phyloP scores from a whole-genome alignment of 2,797 vertebrate species.

The Micropoecilia bifurca region DNA sequence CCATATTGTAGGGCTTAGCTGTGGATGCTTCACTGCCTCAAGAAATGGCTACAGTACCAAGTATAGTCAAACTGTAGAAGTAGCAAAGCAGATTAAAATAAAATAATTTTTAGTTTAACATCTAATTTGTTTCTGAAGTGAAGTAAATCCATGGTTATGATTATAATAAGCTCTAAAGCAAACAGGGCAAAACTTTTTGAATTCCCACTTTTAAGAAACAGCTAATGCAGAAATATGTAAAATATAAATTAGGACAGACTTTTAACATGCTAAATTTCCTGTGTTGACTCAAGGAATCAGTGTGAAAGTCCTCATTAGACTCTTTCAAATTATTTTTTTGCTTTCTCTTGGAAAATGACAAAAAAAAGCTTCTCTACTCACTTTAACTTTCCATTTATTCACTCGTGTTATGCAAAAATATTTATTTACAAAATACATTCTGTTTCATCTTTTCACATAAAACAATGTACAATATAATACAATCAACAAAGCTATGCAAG shows the following conservation, averaged over 20 bases:
- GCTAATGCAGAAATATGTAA: not conserved
- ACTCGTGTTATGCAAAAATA: conserved; percentile 60
- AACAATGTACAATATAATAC: conserved; percentile 81
- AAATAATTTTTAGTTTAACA: too few species aligned
- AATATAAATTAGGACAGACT: not conserved
- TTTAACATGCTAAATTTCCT: not conserved
- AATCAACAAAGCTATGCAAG: conserved; percentile 56
- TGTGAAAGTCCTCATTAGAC: not conserved
- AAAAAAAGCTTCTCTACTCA: not conserved
- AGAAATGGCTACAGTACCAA: not conserved
- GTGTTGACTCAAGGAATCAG: not conserved
- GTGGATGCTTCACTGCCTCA: not conserved
- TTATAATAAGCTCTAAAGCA: not conserved
- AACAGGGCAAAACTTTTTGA: not conserved
- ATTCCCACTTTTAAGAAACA: not conserved
- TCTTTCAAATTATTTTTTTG: not conserved
- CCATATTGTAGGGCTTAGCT: not conserved
- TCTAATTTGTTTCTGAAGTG: not conserved
- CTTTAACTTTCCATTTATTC: conserved; percentile 51
- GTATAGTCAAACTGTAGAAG: not conserved
- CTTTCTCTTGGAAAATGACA: not conserved
- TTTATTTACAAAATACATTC: conserved; percentile 86
- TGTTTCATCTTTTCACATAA: conserved; percentile 68
- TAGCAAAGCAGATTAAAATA: not conserved
- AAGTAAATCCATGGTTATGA: not conserved